Base-by-base conservation (phyloP, 2,888 invertebrate genomes). In the Drosophila koepferae region DNA sequence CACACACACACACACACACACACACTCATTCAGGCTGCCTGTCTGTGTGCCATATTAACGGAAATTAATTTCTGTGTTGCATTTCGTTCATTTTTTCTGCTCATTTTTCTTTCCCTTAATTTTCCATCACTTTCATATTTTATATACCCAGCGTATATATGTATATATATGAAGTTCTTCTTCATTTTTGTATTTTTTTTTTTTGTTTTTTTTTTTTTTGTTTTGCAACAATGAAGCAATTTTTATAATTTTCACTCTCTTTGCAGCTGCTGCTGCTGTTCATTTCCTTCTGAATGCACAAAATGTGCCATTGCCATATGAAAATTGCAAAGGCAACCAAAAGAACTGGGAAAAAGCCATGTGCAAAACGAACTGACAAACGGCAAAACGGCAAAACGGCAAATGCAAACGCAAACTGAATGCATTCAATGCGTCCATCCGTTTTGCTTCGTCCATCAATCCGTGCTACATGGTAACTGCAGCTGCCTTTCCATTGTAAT, bases 221-320 rank as follows among this genome's bases (percentile, higher is more conserved):
- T 60, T 49, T 53, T 67, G 64, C 63, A 72, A 82, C 75, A 77
- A 74, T 83, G 66, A 55, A 44, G 62, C 75, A 67, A 63, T 84
- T 78, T 84, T 77, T 66, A 79, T 72, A 80, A 80, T 81, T 82
- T 66, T 74, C 77, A 66, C 72, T 74, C 75, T 72, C 56, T 73
- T 72, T 75, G 63, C 65, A 48, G 85, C 72, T 85, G 83, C 49
- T 5, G 49, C 71, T 73, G 86, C 76, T 85, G 86, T 74, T 81
- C 81, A 83, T 82, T 82, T 86, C 83, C 82, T 78, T 81, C 48
- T 81, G 86, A 86, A 78, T 83, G 82, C 82, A 82, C 82, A 86
- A 70, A 77, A 65, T 78, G 77, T 64, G 63, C 58, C 58, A 58
- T 51, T 51, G 49, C 63, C 44, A 61, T 67, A 71, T 69, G 77